Evolutionary conservation across 2,888 invertebrate genomes (phyloP).

Genomic region (Helleia helle): DNA sequence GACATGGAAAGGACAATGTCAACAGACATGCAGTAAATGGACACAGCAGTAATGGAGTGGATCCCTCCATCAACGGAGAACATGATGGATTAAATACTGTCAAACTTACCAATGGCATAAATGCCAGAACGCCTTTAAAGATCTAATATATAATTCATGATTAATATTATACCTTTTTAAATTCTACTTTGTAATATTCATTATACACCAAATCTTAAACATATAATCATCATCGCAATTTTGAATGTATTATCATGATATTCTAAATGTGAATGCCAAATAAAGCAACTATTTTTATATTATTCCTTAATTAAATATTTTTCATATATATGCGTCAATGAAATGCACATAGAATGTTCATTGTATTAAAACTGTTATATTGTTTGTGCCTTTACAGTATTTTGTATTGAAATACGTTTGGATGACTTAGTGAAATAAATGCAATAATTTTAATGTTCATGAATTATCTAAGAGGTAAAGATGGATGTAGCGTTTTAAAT

Average conservation of each 20-base stretch:
- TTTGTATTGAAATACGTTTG: slow-evolving; percentile 37
- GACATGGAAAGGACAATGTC: slow-evolving; percentile 14
- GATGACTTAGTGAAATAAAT: slow-evolving; percentile 41
- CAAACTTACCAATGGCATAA: slow-evolving; percentile 14
- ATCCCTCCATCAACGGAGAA: slow-evolving; percentile 31
- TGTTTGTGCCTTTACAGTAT: slow-evolving; percentile 59
- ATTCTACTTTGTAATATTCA: slow-evolving; percentile 53
- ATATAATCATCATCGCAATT: slow-evolving; percentile 24
- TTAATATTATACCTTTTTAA: slow-evolving; percentile 44
- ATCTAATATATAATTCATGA: slow-evolving; percentile 27
- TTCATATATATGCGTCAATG: slow-evolving; percentile 26
- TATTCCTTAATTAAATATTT: slow-evolving; percentile 44
- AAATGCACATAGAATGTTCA: slow-evolving; percentile 22
- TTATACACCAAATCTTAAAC: slow-evolving; percentile 37
- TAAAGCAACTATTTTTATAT: slow-evolving; percentile 67
- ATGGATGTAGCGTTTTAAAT: too few species aligned
- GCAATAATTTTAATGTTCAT: slow-evolving; percentile 35
- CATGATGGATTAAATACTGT: slow-evolving; percentile 26
- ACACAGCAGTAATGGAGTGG: slow-evolving; percentile 24
- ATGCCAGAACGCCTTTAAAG: slow-evolving; percentile 54
- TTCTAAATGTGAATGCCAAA: slow-evolving; percentile 48
- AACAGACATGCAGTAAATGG: slow-evolving; percentile 28
- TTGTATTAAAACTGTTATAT: slow-evolving; percentile 37
- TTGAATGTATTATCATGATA: slow-evolving; percentile 2
- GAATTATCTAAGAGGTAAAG: too few species aligned